Evolutionary conservation across 2,797 vertebrate species (phyloP), one percentile per base, ranked within the genome.

Genomic region (Rachycentron canadum): DNA sequence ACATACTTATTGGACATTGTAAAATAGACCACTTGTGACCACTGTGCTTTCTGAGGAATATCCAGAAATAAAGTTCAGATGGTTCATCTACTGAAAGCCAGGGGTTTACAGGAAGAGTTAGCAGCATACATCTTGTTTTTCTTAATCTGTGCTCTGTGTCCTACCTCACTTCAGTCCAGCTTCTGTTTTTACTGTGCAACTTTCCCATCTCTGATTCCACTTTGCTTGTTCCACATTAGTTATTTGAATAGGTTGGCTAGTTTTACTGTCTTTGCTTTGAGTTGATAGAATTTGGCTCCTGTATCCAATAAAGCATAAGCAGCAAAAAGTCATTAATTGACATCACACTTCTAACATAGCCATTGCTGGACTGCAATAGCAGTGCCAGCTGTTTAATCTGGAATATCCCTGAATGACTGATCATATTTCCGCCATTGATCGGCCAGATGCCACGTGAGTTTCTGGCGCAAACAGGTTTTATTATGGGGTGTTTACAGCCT

Each of bases 1-100:
- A 60, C 28, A 73, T 73, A 53, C 49, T 69, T 76, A 70, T 59
- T 61, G 47, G 26, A 21, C n/a, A 19, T 6, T 76, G 38, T 53
- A 64, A 64, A 58, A 62, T n/a, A 36, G 52, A 62, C 21, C 70
- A 3, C 23, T 40, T 62, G 38, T n/a, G 26, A 30, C 8, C 7
- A 40, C 12, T 40, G 13, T 50, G 10, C 38, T 50, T 63, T 38
- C 26, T 26, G 13, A 38, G 28, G 8, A 49, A 36, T 34, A 73
- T 47, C 3, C 30, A 0, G 34, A 60, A 52, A 41, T 53, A 2
- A 53, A 59, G 13, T 21, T 60, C 13, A 34, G 32, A 53, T 30
- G 7, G 19, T 5, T 43, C 30, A 6, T 23, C 21, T 14, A 40
- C 41, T 2, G 1, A 26, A 52, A 52, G 41, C 0, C 23, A n/a